Base-by-base conservation (phyloP, 2,797 vertebrate genomes). In the Falco columbarius region DNA sequence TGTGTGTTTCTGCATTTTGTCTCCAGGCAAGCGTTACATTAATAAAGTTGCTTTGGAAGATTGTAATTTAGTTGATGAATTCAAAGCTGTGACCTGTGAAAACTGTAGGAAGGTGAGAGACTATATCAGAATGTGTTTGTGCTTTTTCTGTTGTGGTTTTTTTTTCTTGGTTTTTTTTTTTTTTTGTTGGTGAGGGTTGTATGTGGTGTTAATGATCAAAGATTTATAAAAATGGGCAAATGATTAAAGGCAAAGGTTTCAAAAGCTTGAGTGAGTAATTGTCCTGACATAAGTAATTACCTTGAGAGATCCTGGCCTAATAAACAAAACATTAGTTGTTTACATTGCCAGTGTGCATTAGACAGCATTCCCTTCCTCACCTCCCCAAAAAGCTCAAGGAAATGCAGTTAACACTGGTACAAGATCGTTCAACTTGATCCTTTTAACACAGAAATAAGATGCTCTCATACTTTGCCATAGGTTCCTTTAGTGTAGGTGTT, bases 61-160 rank as follows among this genome's bases (percentile, higher is more conserved):
- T 42, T 95, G 82, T 85, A 95, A 97, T 96, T 96, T 98, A 47
- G 79, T 97, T 89, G 97, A 97, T 94, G 98, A 98, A 68, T 73
- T 98, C 84, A 72, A 92, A 95, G 89, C 86, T 73, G 42, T 87
- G 73, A 93, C n/a, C 90, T 98, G 97, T 94, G 90, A 90, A 79
- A 96, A 89, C 15, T 98, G 97, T 92, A 93, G 96, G 79, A 93
- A 94, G 98, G 98, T 98, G 73, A 97, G 98, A 84, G 85, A 72
- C 93, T 21, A 81, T 79, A 75, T 4, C 67, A 26, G 32, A 36
- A 23, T 14, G 18, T 11, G 5, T 32, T 61, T 47, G 29, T 70
- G 30, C n/a, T 47, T 55, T 55, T 40, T 40, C 38, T 40, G 38
- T 40, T 40, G 13, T 40, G 38, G 12, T 40, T 40, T 40, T 38